Evolutionary conservation across 2,797 vertebrate genomes (phyloP), one percentile per base, ranked within the genome.

Genomic region (Notolabrus celidotus): DNA sequence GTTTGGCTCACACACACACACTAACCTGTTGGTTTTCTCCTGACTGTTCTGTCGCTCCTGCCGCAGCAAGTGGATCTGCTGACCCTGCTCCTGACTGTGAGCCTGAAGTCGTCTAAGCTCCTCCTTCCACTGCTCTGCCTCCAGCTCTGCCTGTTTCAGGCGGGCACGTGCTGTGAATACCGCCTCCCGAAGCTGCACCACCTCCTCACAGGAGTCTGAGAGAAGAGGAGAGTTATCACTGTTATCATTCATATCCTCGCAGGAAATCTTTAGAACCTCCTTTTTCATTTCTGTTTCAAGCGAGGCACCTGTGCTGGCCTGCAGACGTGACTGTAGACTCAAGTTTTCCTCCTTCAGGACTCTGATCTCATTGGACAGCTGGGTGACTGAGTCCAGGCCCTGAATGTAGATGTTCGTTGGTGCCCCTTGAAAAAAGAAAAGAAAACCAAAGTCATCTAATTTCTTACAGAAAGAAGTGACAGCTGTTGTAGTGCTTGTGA

Each of bases 1-100:
- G 41, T 52, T 46, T 45, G 45, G 41, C 27, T 16, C 25, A 54
- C 39, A 20, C n/a, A 45, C 16, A n/a, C n/a, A 49, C 57, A 55
- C 69, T 7, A 0, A 97, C 97, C 96, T 97, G 87, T 94, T 97
- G 76, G 87, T 95, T 52, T 93, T 94, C 78, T 96, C 95, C 84
- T 96, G 96, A 52, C 93, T 88, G 71, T 89, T 84, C 42, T 89
- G 93, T 2, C 93, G 85, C 41, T 98, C 96, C 0, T 96, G 94
- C 53, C 88, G 92, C 39, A 98, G 86, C 7, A 87, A 89, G 66
- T 92, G 86, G 23, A 96, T 90, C 91, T 96, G 95, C 54, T 95
- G 91, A 42, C 88, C 66, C 84, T 95, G 96, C 75, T 95, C 94
- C 87, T 93, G 92, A 71, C 95, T 92, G 89, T 97, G 95, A 20